Evolutionary conservation across 2,113 vertebrate species (phyloP).

Genomic region (Malurus cyaneus): DNA sequence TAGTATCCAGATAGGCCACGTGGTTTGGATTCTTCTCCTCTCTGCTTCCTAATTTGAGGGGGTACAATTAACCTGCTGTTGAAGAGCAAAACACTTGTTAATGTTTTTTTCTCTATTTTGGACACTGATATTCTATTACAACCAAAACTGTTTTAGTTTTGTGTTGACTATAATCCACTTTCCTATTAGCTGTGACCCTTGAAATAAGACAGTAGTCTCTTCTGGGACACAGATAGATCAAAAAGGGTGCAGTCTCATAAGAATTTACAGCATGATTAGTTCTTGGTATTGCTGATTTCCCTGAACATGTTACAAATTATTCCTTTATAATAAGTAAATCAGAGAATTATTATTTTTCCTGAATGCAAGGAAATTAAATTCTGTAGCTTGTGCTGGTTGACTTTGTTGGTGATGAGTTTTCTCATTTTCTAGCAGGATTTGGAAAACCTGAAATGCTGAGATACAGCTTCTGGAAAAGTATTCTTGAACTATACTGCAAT

Average conservation of each 20-base stretch:
- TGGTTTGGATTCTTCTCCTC: fast-evolving
- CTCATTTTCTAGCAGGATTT: not conserved
- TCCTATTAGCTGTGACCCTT: not conserved
- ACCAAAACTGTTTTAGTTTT: not conserved
- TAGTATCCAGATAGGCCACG: not conserved
- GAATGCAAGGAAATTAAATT: not conserved
- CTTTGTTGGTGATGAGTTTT: not conserved
- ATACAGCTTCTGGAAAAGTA: not conserved
- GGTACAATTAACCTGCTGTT: not conserved
- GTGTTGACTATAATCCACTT: not conserved
- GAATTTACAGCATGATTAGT: not conserved
- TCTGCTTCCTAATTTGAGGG: not conserved
- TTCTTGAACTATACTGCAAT: not conserved
- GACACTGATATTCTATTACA: not conserved
- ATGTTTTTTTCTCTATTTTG: not conserved
- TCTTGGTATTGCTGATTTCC: not conserved
- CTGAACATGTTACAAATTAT: not conserved
- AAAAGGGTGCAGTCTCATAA: not conserved
- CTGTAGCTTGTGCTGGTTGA: not conserved
- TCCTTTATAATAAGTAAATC: not conserved
- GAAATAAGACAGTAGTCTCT: not conserved
- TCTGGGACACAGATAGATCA: not conserved
- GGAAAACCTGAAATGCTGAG: not conserved
- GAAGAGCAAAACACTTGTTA: not conserved
- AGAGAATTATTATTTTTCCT: not conserved